Base-by-base conservation (phyloP, 2,888 invertebrate genomes). In the Polydrusus tereticollis region DNA sequence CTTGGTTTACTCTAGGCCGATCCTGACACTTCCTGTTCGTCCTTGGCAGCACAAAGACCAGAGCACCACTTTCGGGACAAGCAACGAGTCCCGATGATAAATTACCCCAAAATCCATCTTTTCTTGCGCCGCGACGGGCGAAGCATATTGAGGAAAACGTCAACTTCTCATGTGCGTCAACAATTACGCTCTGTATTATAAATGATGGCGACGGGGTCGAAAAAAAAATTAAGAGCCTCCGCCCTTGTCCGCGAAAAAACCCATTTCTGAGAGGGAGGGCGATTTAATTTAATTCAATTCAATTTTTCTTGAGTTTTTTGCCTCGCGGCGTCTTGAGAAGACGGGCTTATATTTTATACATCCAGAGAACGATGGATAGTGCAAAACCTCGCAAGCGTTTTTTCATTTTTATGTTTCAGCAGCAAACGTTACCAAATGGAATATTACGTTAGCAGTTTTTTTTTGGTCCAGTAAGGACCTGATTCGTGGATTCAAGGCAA, bases 91-190 rank as follows among this genome's bases (percentile, higher is more conserved):
- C 26, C 58, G 73, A 73, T 73, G 73, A 73, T 73, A 69, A 73
- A 73, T 73, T 69, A 21, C 73, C 43, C 59, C 26, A 60, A 65
- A 59, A 73, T 73, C 69, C 69, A 65, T 73, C 73, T 73, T 68
- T 67, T 72, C 72, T 72, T 68, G 58, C 41, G 58, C 38, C 43
- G 72, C 64, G n/a, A 16, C 41, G 63, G 43, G 70, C 65, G 59
- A 41, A 73, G 66, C 73, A 69, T 73, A 70, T 73, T 73, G 73
- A 73, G 66, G 73, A 73, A 73, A 73, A 70, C 60, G 73, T 73
- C 73, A 73, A 73, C 73, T 73, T 73, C 69, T 67, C 70, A 67
- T 73, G 67, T 70, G 70, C 70, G 69, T 70, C 70, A 63, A 67
- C 70, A 73, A 70, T 73, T 73, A 73, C 63, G 63, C 43, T n/a